Evolutionary conservation across 2,888 invertebrate species (phyloP).

Genomic region (Dromius quadrimaculatus): DNA sequence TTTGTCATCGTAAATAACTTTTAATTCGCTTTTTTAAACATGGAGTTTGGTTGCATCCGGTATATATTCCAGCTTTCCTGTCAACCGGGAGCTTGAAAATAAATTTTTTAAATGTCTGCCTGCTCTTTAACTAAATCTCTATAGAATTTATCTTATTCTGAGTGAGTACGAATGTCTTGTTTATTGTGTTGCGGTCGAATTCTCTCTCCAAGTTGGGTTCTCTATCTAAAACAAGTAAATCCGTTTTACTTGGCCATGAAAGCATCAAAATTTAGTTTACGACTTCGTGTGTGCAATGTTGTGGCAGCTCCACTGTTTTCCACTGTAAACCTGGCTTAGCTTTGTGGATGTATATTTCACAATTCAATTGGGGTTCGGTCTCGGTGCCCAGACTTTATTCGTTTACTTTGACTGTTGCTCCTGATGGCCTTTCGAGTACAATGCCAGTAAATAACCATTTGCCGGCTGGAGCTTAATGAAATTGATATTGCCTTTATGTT

Average conservation of each 20-base stretch:
- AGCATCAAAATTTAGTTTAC: slow-evolving; percentile 37
- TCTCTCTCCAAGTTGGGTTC: slow-evolving; percentile 1
- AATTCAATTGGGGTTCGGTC: slow-evolving; percentile 28
- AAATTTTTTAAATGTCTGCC: too few relatives aligned
- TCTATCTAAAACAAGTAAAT: slow-evolving; percentile 34
- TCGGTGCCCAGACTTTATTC: slow-evolving; percentile 9
- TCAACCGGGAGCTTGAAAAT: too few relatives aligned
- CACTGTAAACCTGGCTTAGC: slow-evolving; percentile 30
- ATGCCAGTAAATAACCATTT: neutral
- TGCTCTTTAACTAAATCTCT: too few relatives aligned
- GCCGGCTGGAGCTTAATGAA: too few relatives aligned
- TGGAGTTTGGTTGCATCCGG: too few relatives aligned
- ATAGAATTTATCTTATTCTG: too few relatives aligned
- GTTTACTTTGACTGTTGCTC: slow-evolving; percentile 10
- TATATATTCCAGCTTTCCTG: too few relatives aligned
- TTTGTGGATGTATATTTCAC: slow-evolving; percentile 26
- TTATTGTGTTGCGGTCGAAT: neutral
- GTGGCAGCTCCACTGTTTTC: neutral
- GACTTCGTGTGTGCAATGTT: slow-evolving; percentile 22
- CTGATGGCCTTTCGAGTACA: too few relatives aligned
- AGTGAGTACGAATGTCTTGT: slow-evolving; percentile 1
- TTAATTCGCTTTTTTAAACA: too few relatives aligned
- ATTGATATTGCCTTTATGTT: too few relatives aligned
- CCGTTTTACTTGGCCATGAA: slow-evolving; percentile 33
- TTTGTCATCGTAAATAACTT: too few relatives aligned